A percentile compares a stretch with the other conserved stretches of the same genome.
Evolutionary conservation across 2,113 vertebrate genomes (phyloP).

Genomic region (Callorhinus ursinus): DNA sequence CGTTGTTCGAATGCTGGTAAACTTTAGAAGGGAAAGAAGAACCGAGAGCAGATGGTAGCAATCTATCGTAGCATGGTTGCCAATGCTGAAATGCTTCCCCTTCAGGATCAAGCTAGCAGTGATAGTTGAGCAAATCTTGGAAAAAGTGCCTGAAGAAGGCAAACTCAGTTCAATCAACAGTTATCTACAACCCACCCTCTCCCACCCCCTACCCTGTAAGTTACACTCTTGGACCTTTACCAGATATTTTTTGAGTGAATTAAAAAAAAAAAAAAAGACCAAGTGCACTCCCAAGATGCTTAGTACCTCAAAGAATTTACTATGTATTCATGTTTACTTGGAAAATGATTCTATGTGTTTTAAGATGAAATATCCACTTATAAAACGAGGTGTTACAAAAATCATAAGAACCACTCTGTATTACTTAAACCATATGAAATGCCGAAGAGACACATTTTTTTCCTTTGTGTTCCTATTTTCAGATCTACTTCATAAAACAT

Average conservation of each 20-base stretch:
- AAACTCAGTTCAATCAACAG: conserved; percentile 29
- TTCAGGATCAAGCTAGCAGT: conserved; percentile 40
- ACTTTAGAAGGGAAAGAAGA: conserved; percentile 34
- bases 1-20: not conserved
- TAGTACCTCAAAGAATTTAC: not conserved
- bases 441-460: not conserved
- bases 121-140: conserved; percentile 59
- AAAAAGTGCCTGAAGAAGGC: conserved; percentile 46
- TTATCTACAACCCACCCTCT: not conserved
- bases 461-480: not conserved
- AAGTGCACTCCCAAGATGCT: not conserved
- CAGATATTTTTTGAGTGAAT: not conserved
- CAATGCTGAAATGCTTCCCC: conserved; percentile 38
- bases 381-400: not conserved
- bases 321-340: not conserved
- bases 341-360: not conserved
- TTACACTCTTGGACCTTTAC: not conserved
- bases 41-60: conserved; percentile 21
- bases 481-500: not conserved
- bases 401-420: not conserved
- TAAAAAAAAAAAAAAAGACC: not conserved
- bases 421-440: not conserved
- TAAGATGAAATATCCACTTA: not conserved
- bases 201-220: not conserved
- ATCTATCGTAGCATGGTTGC: not conserved